phyloP scores from a whole-genome alignment of 2,113 vertebrate species.

The Thalassoma bifasciatum region DNA sequence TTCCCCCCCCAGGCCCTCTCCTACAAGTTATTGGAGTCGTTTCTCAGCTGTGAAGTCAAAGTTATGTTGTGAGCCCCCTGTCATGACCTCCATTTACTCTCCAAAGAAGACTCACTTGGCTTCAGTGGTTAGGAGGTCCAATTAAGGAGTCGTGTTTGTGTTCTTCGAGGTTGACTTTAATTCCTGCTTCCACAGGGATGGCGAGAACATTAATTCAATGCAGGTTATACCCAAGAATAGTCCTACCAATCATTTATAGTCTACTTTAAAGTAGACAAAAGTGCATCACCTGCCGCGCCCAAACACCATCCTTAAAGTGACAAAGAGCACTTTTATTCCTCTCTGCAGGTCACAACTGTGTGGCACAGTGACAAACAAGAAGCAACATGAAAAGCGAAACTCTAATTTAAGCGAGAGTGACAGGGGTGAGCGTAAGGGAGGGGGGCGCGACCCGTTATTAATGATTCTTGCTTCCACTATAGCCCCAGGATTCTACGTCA shows the following conservation, averaged over 20 bases:
- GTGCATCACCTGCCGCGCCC: slow-evolving; percentile 42
- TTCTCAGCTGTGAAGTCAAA: slow-evolving; percentile 77
- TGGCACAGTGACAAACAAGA: slow-evolving; percentile 63
- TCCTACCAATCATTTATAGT: slow-evolving; percentile 75
- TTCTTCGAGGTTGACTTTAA: slow-evolving; percentile 73
- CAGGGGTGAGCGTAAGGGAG: slow-evolving; percentile 54
- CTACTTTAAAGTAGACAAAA: slow-evolving; percentile 51
- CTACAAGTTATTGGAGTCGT: slow-evolving; percentile 78
- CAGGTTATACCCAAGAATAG: slow-evolving; percentile 25
- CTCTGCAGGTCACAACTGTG: slow-evolving; percentile 56
- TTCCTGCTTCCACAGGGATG: slow-evolving; percentile 54
- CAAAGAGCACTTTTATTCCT: slow-evolving; percentile 34
- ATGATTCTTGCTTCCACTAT: slow-evolving; percentile 73
- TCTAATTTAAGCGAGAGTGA: slow-evolving; percentile 69
- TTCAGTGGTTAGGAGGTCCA: slow-evolving; percentile 78
- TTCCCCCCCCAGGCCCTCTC: slow-evolving; percentile 56
- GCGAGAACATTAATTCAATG: slow-evolving; percentile 21
- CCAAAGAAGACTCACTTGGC: slow-evolving; percentile 72
- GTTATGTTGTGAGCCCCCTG: slow-evolving; percentile 69
- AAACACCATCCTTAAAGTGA: slow-evolving; percentile 57
- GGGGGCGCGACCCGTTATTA: slow-evolving; percentile 71
- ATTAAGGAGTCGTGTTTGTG: slow-evolving; percentile 77
- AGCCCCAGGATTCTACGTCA: slow-evolving; percentile 81
- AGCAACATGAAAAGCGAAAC: slow-evolving; percentile 34
- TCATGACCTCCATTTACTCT: slow-evolving; percentile 81